These are phyloP conservation scores for Hylia prasina DNA, from an alignment of 2,113 vertebrate genomes.

Conservation along the genomic window DNA sequence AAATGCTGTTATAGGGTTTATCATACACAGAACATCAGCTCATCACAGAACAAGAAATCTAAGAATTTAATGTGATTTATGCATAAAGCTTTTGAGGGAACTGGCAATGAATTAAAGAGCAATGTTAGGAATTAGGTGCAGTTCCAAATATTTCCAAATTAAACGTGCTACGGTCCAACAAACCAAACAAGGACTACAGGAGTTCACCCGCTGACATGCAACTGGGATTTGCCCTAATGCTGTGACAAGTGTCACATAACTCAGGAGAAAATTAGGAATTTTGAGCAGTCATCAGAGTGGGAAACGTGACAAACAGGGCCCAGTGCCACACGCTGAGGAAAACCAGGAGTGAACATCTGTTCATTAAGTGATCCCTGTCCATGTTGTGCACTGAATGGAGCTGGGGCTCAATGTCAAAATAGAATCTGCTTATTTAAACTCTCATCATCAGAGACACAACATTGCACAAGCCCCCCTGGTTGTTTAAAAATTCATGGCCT, in stretches of 20 bases:
- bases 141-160: neutral
- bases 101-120: neutral
- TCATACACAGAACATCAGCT: neutral
- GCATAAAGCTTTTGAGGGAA: neutral
- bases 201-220: neutral
- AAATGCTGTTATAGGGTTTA: neutral
- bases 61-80: neutral
- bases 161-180: fast-evolving
- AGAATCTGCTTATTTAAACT: constrained; percentile 6
- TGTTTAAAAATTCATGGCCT: neutral
- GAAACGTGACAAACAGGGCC: neutral
- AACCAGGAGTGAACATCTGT: constrained; percentile 20
- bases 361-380: constrained; percentile 21
- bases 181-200: neutral
- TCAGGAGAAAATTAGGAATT: constrained; percentile 4
- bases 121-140: neutral
- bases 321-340: neutral
- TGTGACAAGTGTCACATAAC: neutral
- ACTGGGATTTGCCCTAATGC: neutral
- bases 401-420: neutral
- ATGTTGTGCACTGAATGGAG: neutral
- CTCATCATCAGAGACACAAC: neutral
- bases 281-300: neutral
- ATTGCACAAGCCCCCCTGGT: neutral
- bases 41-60: neutral